Base-by-base conservation (phyloP, 2,888 invertebrate species). In the Drosophila kuntzei region DNA sequence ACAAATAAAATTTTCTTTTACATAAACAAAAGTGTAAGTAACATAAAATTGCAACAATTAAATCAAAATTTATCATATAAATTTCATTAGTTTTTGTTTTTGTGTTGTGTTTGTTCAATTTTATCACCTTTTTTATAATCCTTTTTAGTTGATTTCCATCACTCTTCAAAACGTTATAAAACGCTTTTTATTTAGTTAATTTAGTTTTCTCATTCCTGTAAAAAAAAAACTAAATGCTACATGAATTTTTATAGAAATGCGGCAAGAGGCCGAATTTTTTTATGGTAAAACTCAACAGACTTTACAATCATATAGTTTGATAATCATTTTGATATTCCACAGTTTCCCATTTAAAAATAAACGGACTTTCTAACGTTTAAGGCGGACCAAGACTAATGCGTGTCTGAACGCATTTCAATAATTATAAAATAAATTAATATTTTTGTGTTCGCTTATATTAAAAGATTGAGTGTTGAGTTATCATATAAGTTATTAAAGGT, bases 201-300 rank as follows among this genome's bases (percentile, higher is more conserved):
- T 62, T 62, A 76, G 77, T 72, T 79, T 70, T 79, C 73, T 87
- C 80, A 75, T 58, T 75, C 84, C 85, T 85, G 85, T 76, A 83
- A 85, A 85, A 80, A 82, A 71, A 80, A 73, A 85, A 87, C 85
- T 87, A 87, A 79, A 77, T 77, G 57, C 85, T 87, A 87, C 80
- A 71, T 68, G 41, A 73, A 71, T 68, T 79, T 79, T 71, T 14
- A 67, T 50, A 68, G 53, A 87, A 80, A 75, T 62, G 49, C 87
- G 84, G 20, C 71, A 67, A 76, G 16, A 34, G 54, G 61, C 85
- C 82, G 79, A 54, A 55, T 62, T 80, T 81, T 47, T 11, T 11
- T 47, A 55, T 69, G 51, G n/a, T 29, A 57, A 55, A 79, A 68
- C 79, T 81, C 83, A 83, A 70, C 84, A 69, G 39, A 32, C 37